Percentiles rank a stretch among this genome's conserved stretches.
These are phyloP conservation scores for Cantharis nigra DNA, from an alignment of 2,888 invertebrate genomes.

Conservation along the genomic window DNA sequence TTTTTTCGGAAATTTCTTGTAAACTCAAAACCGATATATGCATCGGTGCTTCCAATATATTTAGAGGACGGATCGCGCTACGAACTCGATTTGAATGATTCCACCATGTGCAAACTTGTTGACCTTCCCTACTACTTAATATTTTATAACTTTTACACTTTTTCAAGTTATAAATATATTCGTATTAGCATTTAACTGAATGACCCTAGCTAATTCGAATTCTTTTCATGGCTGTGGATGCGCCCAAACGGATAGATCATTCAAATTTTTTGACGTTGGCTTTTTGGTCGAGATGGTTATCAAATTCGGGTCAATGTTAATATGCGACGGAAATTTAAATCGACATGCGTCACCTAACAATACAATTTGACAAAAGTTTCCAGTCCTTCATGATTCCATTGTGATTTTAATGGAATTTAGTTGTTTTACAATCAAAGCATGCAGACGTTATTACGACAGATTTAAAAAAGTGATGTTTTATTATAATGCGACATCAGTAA, in stretches of 20 bases:
- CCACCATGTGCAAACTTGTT: constrained; percentile 40
- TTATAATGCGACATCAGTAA: neutral
- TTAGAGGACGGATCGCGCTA: constrained; percentile 12
- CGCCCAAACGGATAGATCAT: neutral
- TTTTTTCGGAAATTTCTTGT: neutral
- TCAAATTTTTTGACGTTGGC: neutral
- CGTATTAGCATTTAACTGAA: neutral
- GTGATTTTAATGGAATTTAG: neutral
- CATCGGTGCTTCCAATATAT: neutral
- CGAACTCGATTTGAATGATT: constrained; percentile 35
- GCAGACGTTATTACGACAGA: too few species aligned
- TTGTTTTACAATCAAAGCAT: neutral
- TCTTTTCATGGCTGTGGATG: neutral
- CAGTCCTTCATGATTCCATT: neutral
- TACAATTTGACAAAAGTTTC: neutral
- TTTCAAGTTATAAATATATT: neutral
- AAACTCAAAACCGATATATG: neutral
- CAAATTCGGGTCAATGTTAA: neutral
- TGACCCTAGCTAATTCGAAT: neutral
- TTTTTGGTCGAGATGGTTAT: neutral
- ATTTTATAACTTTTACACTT: constrained; percentile 4
- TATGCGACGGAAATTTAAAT: neutral
- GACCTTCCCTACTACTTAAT: constrained; percentile 39
- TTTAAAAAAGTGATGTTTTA: too few species aligned
- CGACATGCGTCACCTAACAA: neutral